phyloP scores from a whole-genome alignment of 2,888 invertebrate species.

The Acrobasis repandana region DNA sequence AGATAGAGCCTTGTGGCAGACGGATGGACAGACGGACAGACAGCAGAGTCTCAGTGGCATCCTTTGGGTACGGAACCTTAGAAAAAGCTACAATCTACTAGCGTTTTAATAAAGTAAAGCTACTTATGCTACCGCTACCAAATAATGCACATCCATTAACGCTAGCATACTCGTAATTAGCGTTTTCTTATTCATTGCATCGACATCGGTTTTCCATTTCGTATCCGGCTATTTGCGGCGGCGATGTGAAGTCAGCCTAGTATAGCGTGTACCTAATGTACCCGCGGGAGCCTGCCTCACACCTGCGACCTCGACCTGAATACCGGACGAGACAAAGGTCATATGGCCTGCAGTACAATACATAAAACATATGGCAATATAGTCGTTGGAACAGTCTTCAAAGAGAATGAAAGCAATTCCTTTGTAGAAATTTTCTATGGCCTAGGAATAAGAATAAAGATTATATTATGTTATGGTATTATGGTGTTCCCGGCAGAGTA shows the following conservation, averaged over 20 bases:
- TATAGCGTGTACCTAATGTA: constrained; percentile 34
- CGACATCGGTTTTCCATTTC: constrained; percentile 22
- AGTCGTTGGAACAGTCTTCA: neutral
- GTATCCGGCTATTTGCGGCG: constrained; percentile 1
- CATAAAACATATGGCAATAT: constrained; percentile 27
- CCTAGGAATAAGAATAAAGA: neutral
- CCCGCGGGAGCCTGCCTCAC: constrained; percentile 45
- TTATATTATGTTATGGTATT: too few species aligned
- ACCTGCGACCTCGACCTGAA: constrained; percentile 61
- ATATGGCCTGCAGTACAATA: constrained; percentile 45
- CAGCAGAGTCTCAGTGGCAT: too few species aligned
- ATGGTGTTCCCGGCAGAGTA: too few species aligned
- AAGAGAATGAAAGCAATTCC: constrained; percentile 21
- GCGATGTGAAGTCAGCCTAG: neutral
- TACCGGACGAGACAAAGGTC: constrained; percentile 52
- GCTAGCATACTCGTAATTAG: neutral
- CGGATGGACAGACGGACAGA: too few species aligned
- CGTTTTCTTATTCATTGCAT: constrained; percentile 13
- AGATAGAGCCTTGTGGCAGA: too few species aligned
- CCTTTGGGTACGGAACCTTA: too few species aligned
- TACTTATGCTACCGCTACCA: neutral
- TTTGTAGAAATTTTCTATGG: neutral
- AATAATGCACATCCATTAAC: constrained; percentile 1
- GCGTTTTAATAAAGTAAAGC: neutral
- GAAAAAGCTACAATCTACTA: too few species aligned